Evolutionary conservation across 2,113 vertebrate genomes (phyloP).

Genomic region (Octodon degus): DNA sequence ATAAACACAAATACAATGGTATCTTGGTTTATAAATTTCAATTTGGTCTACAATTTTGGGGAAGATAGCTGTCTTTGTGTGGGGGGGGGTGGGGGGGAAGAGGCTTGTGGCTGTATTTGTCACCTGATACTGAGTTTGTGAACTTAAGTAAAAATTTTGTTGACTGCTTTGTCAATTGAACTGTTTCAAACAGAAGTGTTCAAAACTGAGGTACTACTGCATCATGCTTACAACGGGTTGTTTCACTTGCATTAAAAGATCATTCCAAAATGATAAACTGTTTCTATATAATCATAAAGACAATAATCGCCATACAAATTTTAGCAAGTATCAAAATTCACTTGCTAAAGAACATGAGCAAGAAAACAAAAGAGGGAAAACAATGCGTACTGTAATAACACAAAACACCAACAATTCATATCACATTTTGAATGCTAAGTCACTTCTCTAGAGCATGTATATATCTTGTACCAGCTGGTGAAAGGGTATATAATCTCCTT

Average conservation of each 20-base stretch:
- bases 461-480: background rate
- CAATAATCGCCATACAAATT: background rate
- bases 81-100: background rate
- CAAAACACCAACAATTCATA: constrained; percentile 24
- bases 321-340: constrained; percentile 61
- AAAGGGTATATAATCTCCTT: background rate
- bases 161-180: background rate
- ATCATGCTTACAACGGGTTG: constrained; percentile 1
- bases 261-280: constrained; percentile 56
- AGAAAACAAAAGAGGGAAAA: background rate
- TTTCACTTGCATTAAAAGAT: constrained; percentile 40
- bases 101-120: background rate
- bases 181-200: background rate
- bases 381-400: background rate
- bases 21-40: background rate
- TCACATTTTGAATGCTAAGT: background rate
- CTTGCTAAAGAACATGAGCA: constrained; percentile 15
- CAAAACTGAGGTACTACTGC: background rate
- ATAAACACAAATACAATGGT: background rate
- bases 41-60: background rate
- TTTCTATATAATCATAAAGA: constrained; percentile 24
- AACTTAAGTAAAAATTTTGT: background rate
- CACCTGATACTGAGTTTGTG: background rate
- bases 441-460: background rate
- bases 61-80: background rate